Base-by-base conservation (phyloP, 1,140 invertebrate genomes). In the Orius insidiosus region DNA sequence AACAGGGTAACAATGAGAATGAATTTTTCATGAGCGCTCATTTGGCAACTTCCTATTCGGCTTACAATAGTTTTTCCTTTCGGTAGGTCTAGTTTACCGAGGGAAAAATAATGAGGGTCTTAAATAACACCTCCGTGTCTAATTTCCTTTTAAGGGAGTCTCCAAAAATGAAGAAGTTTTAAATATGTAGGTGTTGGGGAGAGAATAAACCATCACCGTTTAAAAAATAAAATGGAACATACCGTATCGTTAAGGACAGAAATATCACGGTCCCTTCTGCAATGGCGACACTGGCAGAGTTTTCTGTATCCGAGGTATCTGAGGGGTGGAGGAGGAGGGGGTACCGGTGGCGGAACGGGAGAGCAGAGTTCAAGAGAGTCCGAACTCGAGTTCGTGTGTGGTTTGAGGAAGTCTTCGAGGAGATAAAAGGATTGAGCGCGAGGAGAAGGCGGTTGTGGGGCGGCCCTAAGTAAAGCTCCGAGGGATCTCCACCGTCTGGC, bases 381-480 rank as follows among this genome's bases (percentile, higher is more conserved):
- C 37, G 56, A 53, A 40, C 53, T 46, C 50, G 46, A 39, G 34
- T 55, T 53, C 48, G 51, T 48, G 40, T 63, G 60, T 0, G 68
- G 68, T n/a, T 60, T 58, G 39, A 69, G 50, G 32, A 69, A 69
- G 44, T 69, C 68, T 46, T 69, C 68, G 7, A 69, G 54, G 1
- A 69, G 56, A 51, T 69, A 69, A 40, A 69, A 69, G 49, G 65
- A 67, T 47, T 69, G 66, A 2, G 67, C 67, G 1, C 63, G 52
- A 5, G 56, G 59, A 2, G 64, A 63, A 2, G 50, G 48, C 4
- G 47, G 52, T 13, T 48, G 51, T 4, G 48, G 46, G 3, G 44
- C 63, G 6, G 63, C 60, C 8, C 63, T 55, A 2, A 69, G 54
- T n/a, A 69, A 53, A 3, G 67, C 66, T 1, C 68, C 68, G 1